Evolutionary conservation across 2,888 invertebrate genomes (phyloP).

Genomic region (Fragum fragum): DNA sequence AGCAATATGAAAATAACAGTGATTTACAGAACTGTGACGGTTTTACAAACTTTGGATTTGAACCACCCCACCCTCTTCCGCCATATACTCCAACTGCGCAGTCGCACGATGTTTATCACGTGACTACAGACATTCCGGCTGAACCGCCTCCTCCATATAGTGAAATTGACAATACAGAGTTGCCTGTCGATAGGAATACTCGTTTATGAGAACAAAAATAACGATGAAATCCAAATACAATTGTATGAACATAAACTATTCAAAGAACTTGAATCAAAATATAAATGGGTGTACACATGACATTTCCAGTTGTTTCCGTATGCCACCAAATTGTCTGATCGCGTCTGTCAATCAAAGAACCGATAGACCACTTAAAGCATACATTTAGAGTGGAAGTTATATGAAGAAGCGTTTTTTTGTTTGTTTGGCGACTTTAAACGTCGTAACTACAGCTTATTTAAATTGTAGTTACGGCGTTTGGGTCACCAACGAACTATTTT

Average conservation of each 20-base stretch:
- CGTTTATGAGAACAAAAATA: not conserved
- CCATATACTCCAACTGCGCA: slow-evolving; percentile 41
- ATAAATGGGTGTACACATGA: not conserved
- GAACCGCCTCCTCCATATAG: slow-evolving; percentile 20
- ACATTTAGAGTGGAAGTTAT: too few species aligned
- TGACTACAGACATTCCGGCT: not conserved
- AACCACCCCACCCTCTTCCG: slow-evolving; percentile 41
- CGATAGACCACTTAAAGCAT: too few species aligned
- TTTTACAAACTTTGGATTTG: slow-evolving; percentile 53
- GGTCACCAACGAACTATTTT: too few species aligned
- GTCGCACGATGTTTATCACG: not conserved
- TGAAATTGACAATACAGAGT: not conserved
- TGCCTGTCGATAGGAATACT: not conserved
- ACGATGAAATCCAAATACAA: not conserved
- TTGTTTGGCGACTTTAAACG: too few species aligned
- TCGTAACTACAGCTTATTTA: too few species aligned
- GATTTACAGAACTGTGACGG: not conserved
- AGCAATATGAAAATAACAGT: not conserved
- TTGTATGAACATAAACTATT: not conserved
- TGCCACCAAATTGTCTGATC: too few species aligned
- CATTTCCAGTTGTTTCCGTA: not conserved
- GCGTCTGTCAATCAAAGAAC: too few species aligned
- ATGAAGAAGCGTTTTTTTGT: too few species aligned
- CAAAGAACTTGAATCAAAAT: not conserved
- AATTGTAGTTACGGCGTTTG: too few species aligned